phyloP scores from a whole-genome alignment of 2,888 invertebrate species.

The Limnephilus lunatus region DNA sequence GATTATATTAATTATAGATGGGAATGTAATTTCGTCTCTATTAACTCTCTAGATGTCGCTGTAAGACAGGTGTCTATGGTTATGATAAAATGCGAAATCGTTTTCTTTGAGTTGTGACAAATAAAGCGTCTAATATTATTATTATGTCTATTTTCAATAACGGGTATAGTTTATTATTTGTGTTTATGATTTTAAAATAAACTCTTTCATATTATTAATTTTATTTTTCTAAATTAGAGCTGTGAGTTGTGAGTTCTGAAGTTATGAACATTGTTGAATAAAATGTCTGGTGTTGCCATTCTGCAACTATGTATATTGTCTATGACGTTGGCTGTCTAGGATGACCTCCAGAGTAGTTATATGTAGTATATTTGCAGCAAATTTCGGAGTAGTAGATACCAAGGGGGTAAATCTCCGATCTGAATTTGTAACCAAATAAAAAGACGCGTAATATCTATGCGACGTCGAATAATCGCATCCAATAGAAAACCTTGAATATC shows the following conservation, averaged over 20 bases:
- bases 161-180: slow-evolving; percentile 56
- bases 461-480: too few species aligned
- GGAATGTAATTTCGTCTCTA: slow-evolving; percentile 62
- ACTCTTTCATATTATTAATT: not conserved
- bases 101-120: slow-evolving; percentile 52
- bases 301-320: not conserved
- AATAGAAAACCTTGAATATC: too few species aligned
- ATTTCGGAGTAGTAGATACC: not conserved
- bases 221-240: not conserved
- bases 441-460: too few species aligned
- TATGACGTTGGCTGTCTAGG: not conserved
- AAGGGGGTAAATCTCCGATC: too few species aligned
- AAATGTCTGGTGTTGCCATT: not conserved
- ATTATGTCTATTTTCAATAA: slow-evolving; percentile 55
- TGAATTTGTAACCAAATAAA: too few species aligned
- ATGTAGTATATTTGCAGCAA: not conserved
- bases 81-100: slow-evolving; percentile 37
- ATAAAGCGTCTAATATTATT: slow-evolving; percentile 36
- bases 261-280: not conserved
- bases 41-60: slow-evolving; percentile 76
- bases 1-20: slow-evolving; percentile 55
- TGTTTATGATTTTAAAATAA: not conserved
- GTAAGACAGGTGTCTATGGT: slow-evolving; percentile 76
- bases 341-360: not conserved
- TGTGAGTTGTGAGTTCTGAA: not conserved